Percentiles rank a stretch among this genome's conserved stretches.
phyloP scores from a whole-genome alignment of 2,797 vertebrate genomes.

The Dromococcyx pavoninus region DNA sequence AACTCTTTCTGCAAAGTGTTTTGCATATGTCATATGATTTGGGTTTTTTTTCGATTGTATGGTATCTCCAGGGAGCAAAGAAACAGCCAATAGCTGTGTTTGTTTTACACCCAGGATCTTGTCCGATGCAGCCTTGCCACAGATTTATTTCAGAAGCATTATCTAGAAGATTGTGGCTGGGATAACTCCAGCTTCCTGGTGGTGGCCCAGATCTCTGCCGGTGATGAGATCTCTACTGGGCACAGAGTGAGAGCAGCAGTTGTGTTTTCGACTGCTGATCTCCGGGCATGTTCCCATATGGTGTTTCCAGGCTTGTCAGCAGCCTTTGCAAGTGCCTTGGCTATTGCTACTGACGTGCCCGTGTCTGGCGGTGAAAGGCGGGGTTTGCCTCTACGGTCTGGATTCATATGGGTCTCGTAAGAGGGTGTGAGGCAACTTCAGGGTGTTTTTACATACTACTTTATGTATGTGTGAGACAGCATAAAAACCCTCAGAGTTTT shows the following conservation, averaged over 20 bases:
- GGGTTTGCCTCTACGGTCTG: neutral
- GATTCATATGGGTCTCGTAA: neutral
- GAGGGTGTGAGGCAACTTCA: neutral
- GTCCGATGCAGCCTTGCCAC: neutral
- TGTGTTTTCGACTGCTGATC: neutral
- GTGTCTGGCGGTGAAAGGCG: neutral
- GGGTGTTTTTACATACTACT: neutral
- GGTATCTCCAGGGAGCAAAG: neutral
- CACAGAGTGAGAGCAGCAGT: rapidly evolving
- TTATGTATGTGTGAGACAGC: neutral
- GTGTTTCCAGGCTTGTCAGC: neutral
- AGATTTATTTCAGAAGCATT: neutral
- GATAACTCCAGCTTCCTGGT: constrained; percentile 13
- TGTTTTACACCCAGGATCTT: neutral
- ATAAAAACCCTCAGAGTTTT: neutral
- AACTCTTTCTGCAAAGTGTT: neutral
- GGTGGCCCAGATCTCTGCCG: constrained; percentile 46
- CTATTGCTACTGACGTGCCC: neutral
- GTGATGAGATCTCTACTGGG: neutral
- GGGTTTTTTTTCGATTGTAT: neutral
- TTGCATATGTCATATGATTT: rapidly evolving
- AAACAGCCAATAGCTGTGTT: neutral
- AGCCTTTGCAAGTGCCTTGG: neutral
- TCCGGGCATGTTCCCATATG: neutral
- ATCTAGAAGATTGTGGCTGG: neutral